Evolutionary conservation across 2,797 vertebrate species (phyloP).

Genomic region (Gadopsis bispinosus): DNA sequence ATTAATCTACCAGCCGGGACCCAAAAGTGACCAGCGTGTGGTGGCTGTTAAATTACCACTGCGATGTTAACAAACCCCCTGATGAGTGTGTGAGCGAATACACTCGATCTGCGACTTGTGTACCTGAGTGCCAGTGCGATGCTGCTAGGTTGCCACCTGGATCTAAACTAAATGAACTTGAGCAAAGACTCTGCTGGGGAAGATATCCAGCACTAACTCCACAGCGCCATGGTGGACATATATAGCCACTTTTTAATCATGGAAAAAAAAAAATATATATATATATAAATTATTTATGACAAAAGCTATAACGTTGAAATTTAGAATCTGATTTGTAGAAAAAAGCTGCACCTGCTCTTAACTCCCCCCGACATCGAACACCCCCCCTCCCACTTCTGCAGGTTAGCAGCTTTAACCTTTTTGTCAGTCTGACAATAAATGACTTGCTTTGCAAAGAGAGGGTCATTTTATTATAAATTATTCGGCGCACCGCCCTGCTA

Average conservation of each 20-base stretch:
- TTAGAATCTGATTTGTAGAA: conserved; percentile 68
- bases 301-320: conserved; percentile 39
- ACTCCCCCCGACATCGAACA: conserved; percentile 24
- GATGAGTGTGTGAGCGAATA: neutral
- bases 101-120: neutral
- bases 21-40: neutral
- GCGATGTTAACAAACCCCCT: neutral
- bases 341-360: conserved; percentile 77
- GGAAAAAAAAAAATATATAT: conserved; percentile 6
- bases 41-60: neutral
- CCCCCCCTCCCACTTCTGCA: conserved; percentile 46
- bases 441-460: conserved; percentile 58
- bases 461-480: conserved; percentile 42
- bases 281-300: conserved; percentile 56
- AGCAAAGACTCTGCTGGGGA: conserved; percentile 43
- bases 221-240: conserved; percentile 14
- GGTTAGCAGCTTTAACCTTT: conserved; percentile 66
- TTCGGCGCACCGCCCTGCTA: neutral
- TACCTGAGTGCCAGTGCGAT: conserved; percentile 33
- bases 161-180: conserved; percentile 21
- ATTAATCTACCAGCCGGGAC: neutral
- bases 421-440: conserved; percentile 17
- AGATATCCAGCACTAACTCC: conserved; percentile 24
- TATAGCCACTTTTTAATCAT: conserved; percentile 60
- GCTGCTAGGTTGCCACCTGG: conserved; percentile 21